A percentile compares a stretch with the other conserved stretches of the same genome.
Conservation (phyloP, 64 coral and sea anemone species). For the Actinia tenebrosa region DNA sequence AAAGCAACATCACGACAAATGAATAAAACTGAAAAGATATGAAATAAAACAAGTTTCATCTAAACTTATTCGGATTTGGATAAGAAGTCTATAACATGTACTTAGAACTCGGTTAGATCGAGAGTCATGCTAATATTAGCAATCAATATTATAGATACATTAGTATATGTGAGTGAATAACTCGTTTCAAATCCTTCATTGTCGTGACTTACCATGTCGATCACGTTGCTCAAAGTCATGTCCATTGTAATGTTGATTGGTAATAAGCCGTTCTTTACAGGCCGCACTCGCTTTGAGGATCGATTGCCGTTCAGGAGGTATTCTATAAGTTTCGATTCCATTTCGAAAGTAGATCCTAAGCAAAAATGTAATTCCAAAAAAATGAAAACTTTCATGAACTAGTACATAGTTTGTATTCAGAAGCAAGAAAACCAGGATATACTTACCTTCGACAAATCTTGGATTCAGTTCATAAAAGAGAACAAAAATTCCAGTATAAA, state of each 20-base stretch:
- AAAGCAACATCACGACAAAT: no score
- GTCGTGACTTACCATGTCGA: conserved; percentile 42
- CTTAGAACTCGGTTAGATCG: background rate
- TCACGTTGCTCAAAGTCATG: conserved; percentile 51
- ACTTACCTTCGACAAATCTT: background rate
- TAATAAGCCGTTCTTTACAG: conserved; percentile 7
- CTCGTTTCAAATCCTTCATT: no score
- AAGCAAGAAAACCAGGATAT: background rate
- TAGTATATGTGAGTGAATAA: no score
- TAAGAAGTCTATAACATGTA: no score
- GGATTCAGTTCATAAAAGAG: background rate
- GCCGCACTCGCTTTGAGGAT: conserved; percentile 19
- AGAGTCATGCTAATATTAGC: no score
- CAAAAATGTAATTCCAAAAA: background rate
- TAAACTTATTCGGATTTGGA: no score
- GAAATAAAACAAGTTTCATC: no score
- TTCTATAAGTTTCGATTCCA: background rate
- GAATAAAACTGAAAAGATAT: no score
- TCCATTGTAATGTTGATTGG: conserved; percentile 46
- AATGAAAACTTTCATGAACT: background rate
- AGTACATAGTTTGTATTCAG: background rate
- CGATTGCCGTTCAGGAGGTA: background rate
- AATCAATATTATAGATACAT: no score
- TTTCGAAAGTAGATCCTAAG: background rate
- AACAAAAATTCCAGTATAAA: background rate